These are phyloP conservation scores for Smutsia gigantea DNA, from an alignment of 2,797 vertebrate genomes.

Conservation along the genomic window DNA sequence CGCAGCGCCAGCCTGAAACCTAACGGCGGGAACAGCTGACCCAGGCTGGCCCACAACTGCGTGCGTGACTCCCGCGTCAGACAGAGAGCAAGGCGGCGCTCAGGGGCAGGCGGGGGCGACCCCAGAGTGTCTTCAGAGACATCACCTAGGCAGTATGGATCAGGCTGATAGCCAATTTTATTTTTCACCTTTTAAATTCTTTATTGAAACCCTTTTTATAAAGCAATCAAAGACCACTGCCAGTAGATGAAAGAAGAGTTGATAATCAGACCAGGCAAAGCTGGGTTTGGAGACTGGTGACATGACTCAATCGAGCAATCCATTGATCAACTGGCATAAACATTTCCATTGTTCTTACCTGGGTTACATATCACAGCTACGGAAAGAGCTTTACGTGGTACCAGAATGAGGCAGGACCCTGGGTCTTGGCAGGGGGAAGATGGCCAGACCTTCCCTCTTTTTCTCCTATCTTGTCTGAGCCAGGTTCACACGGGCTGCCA, in stretches of 20 bases:
- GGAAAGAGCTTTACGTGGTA: rapidly evolving
- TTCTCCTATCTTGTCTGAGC: background rate
- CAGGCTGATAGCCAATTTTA: background rate
- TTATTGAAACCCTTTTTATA: background rate
- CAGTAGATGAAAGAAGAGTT: background rate
- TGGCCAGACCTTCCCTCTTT: rapidly evolving
- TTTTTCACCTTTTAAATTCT: background rate
- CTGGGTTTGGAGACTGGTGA: background rate
- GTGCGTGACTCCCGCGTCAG: background rate
- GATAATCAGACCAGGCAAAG: rapidly evolving
- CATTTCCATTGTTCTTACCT: rapidly evolving
- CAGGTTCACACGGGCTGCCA: rapidly evolving
- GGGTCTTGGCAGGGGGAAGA: background rate
- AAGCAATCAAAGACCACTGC: background rate
- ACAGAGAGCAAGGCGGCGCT: background rate
- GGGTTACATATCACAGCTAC: background rate
- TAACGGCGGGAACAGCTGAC: rapidly evolving
- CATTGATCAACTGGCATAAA: rapidly evolving
- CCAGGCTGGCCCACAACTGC: background rate
- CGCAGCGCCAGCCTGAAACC: rapidly evolving
- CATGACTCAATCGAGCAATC: background rate
- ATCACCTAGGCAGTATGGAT: rapidly evolving
- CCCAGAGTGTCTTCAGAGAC: background rate
- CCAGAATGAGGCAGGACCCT: rapidly evolving
- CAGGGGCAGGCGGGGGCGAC: rapidly evolving